Evolutionary conservation across 1,140 invertebrate species (phyloP).

Genomic region (Neuroterus valhalla): DNA sequence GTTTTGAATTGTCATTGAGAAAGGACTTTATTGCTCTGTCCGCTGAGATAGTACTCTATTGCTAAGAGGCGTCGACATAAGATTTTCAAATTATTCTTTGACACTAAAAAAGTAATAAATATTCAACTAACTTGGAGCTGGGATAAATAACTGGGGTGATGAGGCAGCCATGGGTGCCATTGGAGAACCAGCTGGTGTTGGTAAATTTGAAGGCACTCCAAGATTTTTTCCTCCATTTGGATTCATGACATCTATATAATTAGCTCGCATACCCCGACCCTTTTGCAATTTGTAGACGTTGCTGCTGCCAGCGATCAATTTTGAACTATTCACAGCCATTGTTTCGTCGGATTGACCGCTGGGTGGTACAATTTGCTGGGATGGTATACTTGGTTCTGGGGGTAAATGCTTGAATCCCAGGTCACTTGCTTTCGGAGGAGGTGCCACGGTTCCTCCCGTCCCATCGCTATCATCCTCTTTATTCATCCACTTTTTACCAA

Average conservation of each 20-base stretch:
- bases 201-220: slow-evolving; percentile 70
- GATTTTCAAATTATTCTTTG: too few species aligned
- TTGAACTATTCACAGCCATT: slow-evolving; percentile 60
- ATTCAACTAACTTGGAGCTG: slow-evolving; percentile 71
- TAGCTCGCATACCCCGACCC: slow-evolving; percentile 79
- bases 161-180: slow-evolving; percentile 71
- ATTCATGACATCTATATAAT: slow-evolving; percentile 91
- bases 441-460: slow-evolving; percentile 78
- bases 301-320: slow-evolving; percentile 73
- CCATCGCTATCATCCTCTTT: slow-evolving; percentile 83
- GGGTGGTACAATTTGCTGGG: slow-evolving; percentile 41
- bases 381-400: slow-evolving; percentile 37
- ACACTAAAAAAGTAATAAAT: background rate
- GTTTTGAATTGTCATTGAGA: too few species aligned
- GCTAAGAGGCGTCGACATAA: too few species aligned
- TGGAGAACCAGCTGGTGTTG: slow-evolving; percentile 73
- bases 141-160: slow-evolving; percentile 75
- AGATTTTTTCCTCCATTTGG: slow-evolving; percentile 76
- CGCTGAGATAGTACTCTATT: too few species aligned
- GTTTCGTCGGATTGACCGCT: slow-evolving; percentile 45
- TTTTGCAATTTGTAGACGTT: slow-evolving; percentile 88
- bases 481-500: slow-evolving; percentile 90
- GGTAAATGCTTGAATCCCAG: slow-evolving; percentile 60
- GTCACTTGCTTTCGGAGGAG: slow-evolving; percentile 85
- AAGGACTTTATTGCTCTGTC: too few species aligned